These are phyloP conservation scores for Datnioides undecimradiatus DNA, from an alignment of 2,113 vertebrate genomes.

Conservation along the genomic window DNA sequence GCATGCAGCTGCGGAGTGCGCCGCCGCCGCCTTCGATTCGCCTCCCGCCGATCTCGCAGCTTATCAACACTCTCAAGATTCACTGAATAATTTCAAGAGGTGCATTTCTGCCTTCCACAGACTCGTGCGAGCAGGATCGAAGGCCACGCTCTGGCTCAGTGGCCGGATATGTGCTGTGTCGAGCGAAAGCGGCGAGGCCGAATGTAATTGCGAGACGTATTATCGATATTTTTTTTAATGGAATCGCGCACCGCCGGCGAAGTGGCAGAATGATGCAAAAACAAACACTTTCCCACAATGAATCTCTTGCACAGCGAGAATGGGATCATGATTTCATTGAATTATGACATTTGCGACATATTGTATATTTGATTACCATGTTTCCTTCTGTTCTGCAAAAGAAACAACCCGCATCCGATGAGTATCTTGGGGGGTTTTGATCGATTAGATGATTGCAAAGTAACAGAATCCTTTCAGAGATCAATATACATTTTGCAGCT, in stretches of 20 bases:
- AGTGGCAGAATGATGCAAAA: background rate
- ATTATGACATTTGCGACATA: background rate
- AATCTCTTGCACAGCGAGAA: background rate
- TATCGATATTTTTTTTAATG: conserved; percentile 20
- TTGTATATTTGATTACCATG: background rate
- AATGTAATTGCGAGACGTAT: conserved; percentile 10
- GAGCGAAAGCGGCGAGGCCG: background rate
- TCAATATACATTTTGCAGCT: background rate
- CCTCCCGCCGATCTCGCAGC: conserved; percentile 28
- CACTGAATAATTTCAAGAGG: conserved; percentile 43
- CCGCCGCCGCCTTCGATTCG: background rate
- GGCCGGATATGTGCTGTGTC: conserved; percentile 33
- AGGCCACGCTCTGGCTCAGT: conserved; percentile 25
- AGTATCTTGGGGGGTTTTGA: background rate
- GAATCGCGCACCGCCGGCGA: background rate
- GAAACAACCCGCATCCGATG: too few species aligned
- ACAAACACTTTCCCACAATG: background rate
- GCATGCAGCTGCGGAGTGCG: background rate
- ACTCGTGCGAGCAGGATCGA: conserved; percentile 1
- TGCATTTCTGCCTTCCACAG: background rate
- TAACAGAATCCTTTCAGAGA: background rate
- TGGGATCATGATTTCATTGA: background rate
- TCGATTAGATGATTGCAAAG: background rate
- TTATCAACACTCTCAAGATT: conserved; percentile 46
- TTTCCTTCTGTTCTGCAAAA: background rate